Conservation (phyloP, 2,113 vertebrate species). For the Harpagus bidentatus region DNA sequence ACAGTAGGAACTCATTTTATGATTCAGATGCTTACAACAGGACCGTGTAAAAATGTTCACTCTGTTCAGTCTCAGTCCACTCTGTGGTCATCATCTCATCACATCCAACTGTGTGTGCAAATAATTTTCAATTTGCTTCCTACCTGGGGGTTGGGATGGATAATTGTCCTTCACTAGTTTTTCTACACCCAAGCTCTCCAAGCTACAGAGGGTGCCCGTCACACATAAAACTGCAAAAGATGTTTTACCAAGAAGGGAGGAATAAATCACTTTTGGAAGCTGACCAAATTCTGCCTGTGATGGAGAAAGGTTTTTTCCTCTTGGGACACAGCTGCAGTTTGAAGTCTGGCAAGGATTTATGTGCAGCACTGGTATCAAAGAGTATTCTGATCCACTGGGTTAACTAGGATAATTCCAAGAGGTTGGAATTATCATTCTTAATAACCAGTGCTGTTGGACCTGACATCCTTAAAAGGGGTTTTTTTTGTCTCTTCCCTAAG, state of each 20-base stretch:
- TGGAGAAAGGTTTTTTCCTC: not conserved
- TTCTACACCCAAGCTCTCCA: not conserved
- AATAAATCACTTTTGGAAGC: not conserved
- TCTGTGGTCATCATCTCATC: not conserved
- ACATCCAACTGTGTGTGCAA: not conserved
- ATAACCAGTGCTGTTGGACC: not conserved
- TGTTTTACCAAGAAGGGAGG: not conserved
- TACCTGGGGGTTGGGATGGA: fast-evolving
- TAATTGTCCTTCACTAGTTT: not conserved
- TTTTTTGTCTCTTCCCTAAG: not conserved
- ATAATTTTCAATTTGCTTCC: not conserved
- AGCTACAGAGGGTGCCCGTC: not conserved
- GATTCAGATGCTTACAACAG: not conserved
- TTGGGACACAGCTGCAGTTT: not conserved
- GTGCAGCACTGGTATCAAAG: not conserved
- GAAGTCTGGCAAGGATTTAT: conserved; percentile 1
- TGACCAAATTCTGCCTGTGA: not conserved
- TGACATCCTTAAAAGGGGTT: not conserved
- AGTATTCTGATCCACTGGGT: not conserved
- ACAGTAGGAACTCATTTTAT: not conserved
- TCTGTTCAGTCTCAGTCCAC: not conserved
- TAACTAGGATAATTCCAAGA: not conserved
- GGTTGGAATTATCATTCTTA: not conserved
- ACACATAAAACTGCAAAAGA: not conserved
- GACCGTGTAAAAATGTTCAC: not conserved